phyloP scores from a whole-genome alignment of 53 echinoderm and acorn worm species.

The Holothuria leucospilota region DNA sequence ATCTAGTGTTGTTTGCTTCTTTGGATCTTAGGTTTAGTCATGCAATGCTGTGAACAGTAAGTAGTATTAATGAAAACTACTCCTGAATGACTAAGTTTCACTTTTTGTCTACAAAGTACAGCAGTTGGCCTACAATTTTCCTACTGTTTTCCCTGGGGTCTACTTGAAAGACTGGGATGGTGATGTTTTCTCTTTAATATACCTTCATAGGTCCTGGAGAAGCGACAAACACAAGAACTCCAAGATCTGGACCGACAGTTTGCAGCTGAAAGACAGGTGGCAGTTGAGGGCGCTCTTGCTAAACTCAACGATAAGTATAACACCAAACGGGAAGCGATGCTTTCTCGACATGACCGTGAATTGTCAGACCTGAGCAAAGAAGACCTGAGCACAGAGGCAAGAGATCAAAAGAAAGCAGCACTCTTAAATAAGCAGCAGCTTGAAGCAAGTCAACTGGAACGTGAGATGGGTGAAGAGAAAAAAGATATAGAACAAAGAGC shows the following conservation, averaged over 20 bases:
- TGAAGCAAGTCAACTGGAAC: slow-evolving; percentile 87
- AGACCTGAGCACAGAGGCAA: slow-evolving; percentile 76
- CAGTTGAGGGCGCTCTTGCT: slow-evolving; percentile 86
- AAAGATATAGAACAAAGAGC: slow-evolving; percentile 84
- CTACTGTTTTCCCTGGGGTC: neutral
- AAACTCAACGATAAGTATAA: slow-evolving; percentile 92
- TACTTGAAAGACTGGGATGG: too few species aligned
- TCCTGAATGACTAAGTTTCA: neutral
- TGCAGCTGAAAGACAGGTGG: slow-evolving; percentile 88
- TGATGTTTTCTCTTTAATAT: neutral
- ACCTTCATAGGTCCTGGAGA: slow-evolving; percentile 80
- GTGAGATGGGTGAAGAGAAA: slow-evolving; percentile 85
- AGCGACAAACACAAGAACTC: slow-evolving; percentile 89
- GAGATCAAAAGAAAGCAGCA: slow-evolving; percentile 78
- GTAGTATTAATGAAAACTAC: too few species aligned
- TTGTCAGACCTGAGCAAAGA: slow-evolving; percentile 82
- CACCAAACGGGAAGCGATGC: slow-evolving; percentile 78
- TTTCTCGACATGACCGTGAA: slow-evolving; percentile 89
- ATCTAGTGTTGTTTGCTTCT: too few species aligned
- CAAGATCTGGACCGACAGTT: slow-evolving; percentile 86
- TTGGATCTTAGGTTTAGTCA: too few species aligned
- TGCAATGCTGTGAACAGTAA: too few species aligned
- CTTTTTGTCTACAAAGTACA: neutral
- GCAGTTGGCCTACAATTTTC: neutral
- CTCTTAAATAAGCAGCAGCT: slow-evolving; percentile 92